Evolutionary conservation across 1,140 invertebrate species (phyloP), one percentile per base, ranked within the genome.

Genomic region (Holotrichia oblita): DNA sequence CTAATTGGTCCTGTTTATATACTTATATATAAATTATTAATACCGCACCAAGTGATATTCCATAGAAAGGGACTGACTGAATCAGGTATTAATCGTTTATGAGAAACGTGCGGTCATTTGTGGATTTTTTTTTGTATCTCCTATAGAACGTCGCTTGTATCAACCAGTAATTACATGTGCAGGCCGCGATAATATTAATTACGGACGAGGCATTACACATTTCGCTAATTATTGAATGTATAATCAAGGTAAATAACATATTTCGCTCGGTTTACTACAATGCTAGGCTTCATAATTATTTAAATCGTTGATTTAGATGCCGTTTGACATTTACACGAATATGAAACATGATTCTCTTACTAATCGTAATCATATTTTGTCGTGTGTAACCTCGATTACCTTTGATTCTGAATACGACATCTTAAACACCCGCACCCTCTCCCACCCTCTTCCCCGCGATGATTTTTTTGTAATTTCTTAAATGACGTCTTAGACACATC

Each of bases 1-100:
- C 75, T 76, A 76, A 76, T 76, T 55, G 75, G 75, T 40, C 17
- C 41, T 76, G 75, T 17, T 76, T 74, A 41, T 69, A 17, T 48
- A 17, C n/a, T 2, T 17, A 17, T 17, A 17, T 10, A 34, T 76
- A 42, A n/a, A 55, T 76, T 76, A 76, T 76, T 76, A 76, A 76
- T 76, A 76, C 42, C 73, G 7, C 41, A 41, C 73, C 22, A 22
- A 24, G 61, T 22, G 61, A 69, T 14, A 41, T 74, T 40, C 27
- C 9, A 34, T 74, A 74, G 73, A 74, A 74, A 74, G 40, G 73
- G 41, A 74, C 73, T 40, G 73, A 69, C 61, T 69, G 61, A 69
- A 55, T 55, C 48, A 55, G 48, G 48, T 55, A 17, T 69, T 69
- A 69, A 69, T 69, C 22, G 61, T 69, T 69, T 69, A 69, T 69